Evolutionary conservation across 2,888 invertebrate genomes (phyloP), one percentile per base, ranked within the genome.

Genomic region (Thalpophila matura): DNA sequence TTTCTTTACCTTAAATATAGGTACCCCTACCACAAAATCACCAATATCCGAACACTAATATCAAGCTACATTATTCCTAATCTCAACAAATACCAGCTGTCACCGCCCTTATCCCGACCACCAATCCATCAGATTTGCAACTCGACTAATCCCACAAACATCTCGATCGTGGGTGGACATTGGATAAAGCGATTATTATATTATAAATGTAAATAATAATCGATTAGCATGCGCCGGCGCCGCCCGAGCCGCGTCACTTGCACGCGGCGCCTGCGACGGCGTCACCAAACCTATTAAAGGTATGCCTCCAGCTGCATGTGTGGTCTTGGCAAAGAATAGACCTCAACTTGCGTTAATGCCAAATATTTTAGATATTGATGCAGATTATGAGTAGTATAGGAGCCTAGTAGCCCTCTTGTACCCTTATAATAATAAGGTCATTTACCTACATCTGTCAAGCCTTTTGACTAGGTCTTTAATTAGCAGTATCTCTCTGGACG

Each of bases 121-220:
- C 69, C 46, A 77, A 73, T 75, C 46, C 56, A 73, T 66, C 60
- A 71, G 65, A 63, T 72, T 71, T 62, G 75, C 75, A 68, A 55
- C 74, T 62, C 12, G 37, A 24, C 56, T 50, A 71, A 71, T 71
- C 74, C 62, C 33, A 69, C 62, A 74, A 71, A 74, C 70, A 69
- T 74, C 75, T 62, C 70, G 70, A 7, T 53, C 58, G 78, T 78
- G 77, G 78, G 78, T 64, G 74, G 60, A 76, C 66, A 60, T 62
- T 53, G 58, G 61, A 68, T 79, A 77, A 77, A 60, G 58, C 51
- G 75, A 75, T 77, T 74, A 79, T 79, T 69, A 74, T 77, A 74
- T 77, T 74, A 79, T 72, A 67, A 60, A 74, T 71, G 77, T 68
- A 72, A 80, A 70, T 79, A 80, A 70, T 79, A 77, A 63, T 72